A percentile compares a stretch with the other conserved stretches of the same genome.
Conservation (phyloP, 2,888 invertebrate genomes). For the Hypsopygia costalis region DNA sequence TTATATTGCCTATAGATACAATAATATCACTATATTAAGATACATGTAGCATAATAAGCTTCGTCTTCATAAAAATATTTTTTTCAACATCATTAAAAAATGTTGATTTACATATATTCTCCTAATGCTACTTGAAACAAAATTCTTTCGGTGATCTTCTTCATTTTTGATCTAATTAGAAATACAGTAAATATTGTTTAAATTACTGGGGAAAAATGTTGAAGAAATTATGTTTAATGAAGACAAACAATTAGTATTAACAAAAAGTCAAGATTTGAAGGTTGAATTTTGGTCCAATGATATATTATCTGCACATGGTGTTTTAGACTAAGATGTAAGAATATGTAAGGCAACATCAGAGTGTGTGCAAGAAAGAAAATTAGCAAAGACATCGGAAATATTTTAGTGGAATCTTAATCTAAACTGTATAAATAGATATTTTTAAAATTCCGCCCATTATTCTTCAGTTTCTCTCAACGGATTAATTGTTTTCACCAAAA, state of each 20-base stretch:
- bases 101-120: too few species aligned
- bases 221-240: slow-evolving; percentile 3
- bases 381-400: slow-evolving; percentile 9
- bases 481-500: too few species aligned
- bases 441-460: background rate
- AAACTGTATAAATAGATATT: background rate
- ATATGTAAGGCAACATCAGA: slow-evolving; percentile 10
- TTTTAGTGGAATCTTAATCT: slow-evolving; percentile 1
- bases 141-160: too few species aligned
- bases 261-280: slow-evolving; percentile 59
- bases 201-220: background rate
- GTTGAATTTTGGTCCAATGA: slow-evolving; percentile 80
- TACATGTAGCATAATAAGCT: background rate
- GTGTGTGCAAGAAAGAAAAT: background rate
- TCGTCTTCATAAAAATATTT: background rate
- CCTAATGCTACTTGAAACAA: too few species aligned
- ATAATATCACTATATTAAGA: slow-evolving; percentile 4
- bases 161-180: too few species aligned
- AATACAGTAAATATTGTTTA: too few species aligned
- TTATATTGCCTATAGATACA: slow-evolving; percentile 26
- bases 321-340: slow-evolving; percentile 48
- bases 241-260: slow-evolving; percentile 21
- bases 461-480: background rate
- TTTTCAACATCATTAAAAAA: background rate
- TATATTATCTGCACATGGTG: slow-evolving; percentile 70